Percentiles rank a stretch among this genome's conserved stretches.
Evolutionary conservation across 2,888 invertebrate genomes (phyloP).

Genomic region (Aporophyla lueneburgensis): DNA sequence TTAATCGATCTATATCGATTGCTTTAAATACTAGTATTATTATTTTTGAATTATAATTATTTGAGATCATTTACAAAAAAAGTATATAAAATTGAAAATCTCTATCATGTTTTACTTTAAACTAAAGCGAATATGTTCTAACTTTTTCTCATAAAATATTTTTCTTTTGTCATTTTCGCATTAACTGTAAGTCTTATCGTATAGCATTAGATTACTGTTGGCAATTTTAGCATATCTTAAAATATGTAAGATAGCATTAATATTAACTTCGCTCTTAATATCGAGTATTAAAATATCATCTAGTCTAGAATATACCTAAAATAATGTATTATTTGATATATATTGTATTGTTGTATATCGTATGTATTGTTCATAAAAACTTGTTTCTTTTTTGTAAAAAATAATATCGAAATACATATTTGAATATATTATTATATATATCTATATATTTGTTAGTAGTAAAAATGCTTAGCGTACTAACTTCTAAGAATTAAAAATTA

Average conservation of each 20-base stretch:
- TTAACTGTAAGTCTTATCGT: constrained; percentile 18
- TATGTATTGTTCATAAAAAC: constrained; percentile 1
- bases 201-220: constrained; percentile 5
- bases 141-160: not conserved
- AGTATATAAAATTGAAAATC: no score
- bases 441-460: constrained; percentile 4
- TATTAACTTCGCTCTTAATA: constrained; percentile 13
- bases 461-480: constrained; percentile 40
- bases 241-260: not conserved
- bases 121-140: not conserved
- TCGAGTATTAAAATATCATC: constrained; percentile 41
- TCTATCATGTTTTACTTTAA: not conserved
- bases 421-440: not conserved
- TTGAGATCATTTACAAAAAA: not conserved
- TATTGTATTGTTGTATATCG: constrained; percentile 11
- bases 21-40: not conserved
- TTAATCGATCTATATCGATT: not conserved
- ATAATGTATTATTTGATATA: not conserved
- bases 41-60: not conserved
- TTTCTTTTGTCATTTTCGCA: not conserved
- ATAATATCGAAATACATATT: not conserved
- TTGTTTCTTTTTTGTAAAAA: constrained; percentile 26
- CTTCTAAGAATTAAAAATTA: constrained; percentile 37
- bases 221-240: constrained; percentile 7
- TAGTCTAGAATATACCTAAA: not conserved